phyloP scores from a whole-genome alignment of 2,888 invertebrate species.

The Cremastinae sp. region DNA sequence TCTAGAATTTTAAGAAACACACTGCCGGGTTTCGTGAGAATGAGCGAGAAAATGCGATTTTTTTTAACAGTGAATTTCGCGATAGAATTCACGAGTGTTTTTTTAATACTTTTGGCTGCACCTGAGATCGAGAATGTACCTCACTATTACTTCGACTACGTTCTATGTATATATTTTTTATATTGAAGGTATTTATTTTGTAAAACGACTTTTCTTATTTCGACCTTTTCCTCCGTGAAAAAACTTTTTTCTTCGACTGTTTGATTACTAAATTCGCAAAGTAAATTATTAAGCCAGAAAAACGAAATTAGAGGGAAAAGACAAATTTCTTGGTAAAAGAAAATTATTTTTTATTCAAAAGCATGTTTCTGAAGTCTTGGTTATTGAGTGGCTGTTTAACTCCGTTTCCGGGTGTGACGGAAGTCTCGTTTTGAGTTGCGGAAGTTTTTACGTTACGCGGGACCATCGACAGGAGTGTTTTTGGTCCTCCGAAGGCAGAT shows the following conservation, averaged over 20 bases:
- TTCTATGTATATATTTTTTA: constrained; percentile 61
- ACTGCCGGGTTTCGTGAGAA: constrained; percentile 37
- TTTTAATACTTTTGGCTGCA: constrained; percentile 36
- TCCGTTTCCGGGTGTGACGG: constrained; percentile 50
- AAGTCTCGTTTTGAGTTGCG: constrained; percentile 57
- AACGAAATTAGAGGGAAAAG: background rate
- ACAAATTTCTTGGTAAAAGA: background rate
- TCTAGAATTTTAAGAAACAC: background rate
- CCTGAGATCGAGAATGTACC: constrained; percentile 41
- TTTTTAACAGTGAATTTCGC: constrained; percentile 27
- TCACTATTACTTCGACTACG: constrained; percentile 16
- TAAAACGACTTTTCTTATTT: constrained; percentile 35
- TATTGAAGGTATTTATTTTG: constrained; percentile 69
- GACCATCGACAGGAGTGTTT: constrained; percentile 76
- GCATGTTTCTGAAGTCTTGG: constrained; percentile 82
- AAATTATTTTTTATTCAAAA: constrained; percentile 79
- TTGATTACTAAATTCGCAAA: too few relatives aligned
- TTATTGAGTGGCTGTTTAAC: constrained; percentile 78
- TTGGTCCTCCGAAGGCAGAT: constrained; percentile 74
- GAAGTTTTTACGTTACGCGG: constrained; percentile 73
- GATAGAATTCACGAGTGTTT: constrained; percentile 34
- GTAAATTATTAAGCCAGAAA: background rate
- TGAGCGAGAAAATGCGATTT: constrained; percentile 24
- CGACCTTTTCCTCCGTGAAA: too few relatives aligned
- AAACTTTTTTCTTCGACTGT: too few relatives aligned